These are phyloP conservation scores for Morphnarchus princeps DNA, from an alignment of 2,113 vertebrate genomes.

Conservation along the genomic window DNA sequence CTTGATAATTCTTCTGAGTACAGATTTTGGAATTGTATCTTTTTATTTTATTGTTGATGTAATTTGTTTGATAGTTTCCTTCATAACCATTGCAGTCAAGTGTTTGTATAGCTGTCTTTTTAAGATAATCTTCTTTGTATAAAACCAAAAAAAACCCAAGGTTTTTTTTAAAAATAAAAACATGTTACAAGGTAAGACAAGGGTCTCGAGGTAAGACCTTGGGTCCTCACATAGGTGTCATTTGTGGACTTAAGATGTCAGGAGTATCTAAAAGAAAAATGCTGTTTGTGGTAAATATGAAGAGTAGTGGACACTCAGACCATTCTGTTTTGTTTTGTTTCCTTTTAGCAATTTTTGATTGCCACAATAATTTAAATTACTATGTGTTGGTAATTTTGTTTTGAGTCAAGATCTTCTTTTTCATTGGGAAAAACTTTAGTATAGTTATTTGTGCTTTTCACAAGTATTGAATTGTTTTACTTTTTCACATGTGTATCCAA, in stretches of 20 bases:
- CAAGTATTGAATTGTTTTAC: not conserved
- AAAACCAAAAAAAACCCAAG: not conserved
- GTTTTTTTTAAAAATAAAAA: not conserved
- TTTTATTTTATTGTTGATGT: not conserved
- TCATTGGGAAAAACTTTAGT: not conserved
- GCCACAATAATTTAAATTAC: not conserved
- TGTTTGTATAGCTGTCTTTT: not conserved
- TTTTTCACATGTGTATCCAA: slow-evolving; percentile 16
- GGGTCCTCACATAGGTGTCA: not conserved
- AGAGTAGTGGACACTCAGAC: not conserved
- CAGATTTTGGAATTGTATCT: not conserved
- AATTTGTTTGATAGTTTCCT: not conserved
- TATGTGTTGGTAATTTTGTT: not conserved
- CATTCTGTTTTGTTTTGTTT: not conserved
- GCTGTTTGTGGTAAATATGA: not conserved
- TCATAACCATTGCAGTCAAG: not conserved
- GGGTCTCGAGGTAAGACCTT: not conserved
- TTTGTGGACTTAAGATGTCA: not conserved
- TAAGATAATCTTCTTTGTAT: not conserved
- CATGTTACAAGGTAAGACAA: not conserved
- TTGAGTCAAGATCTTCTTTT: not conserved
- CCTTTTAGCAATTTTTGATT: not conserved
- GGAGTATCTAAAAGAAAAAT: not conserved
- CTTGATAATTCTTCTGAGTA: not conserved
- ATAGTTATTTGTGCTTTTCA: not conserved